These are phyloP conservation scores for Spialia ferax DNA, from an alignment of 2,888 invertebrate species.

Conservation along the genomic window DNA sequence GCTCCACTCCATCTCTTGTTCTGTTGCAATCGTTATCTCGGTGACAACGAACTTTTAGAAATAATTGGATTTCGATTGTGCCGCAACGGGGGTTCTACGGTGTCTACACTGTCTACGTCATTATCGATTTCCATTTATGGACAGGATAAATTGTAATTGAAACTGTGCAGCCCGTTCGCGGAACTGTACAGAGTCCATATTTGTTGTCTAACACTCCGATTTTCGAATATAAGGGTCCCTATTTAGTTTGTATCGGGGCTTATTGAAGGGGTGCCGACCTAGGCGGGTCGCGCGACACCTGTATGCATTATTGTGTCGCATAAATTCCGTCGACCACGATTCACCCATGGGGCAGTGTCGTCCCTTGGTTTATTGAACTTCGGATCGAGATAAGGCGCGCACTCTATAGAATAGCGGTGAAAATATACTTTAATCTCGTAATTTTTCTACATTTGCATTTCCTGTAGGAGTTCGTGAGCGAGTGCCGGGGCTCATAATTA, in stretches of 20 bases:
- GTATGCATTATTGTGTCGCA: constrained; percentile 83
- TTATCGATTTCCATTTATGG: constrained; percentile 82
- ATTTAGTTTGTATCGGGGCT: constrained; percentile 76
- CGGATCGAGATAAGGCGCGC: constrained; percentile 68
- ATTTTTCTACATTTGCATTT: constrained; percentile 75
- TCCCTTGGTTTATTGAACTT: constrained; percentile 80
- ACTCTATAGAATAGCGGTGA: constrained; percentile 58
- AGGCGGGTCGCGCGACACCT: constrained; percentile 76
- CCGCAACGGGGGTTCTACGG: constrained; percentile 68
- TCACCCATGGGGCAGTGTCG: constrained; percentile 66
- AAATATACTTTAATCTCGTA: constrained; percentile 69
- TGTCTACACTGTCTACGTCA: constrained; percentile 72
- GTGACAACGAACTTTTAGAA: constrained; percentile 81
- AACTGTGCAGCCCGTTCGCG: constrained; percentile 47
- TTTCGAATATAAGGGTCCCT: constrained; percentile 68
- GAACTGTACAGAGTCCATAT: constrained; percentile 71
- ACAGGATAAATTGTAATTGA: constrained; percentile 80
- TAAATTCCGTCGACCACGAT: constrained; percentile 75
- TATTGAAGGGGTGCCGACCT: constrained; percentile 74
- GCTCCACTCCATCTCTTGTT: constrained; percentile 66
- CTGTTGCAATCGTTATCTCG: constrained; percentile 62
- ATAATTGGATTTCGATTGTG: constrained; percentile 85
- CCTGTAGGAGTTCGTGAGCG: constrained; percentile 70
- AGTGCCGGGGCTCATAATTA: constrained; percentile 74
- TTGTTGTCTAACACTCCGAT: constrained; percentile 75